Evolutionary conservation across 2,113 vertebrate genomes (phyloP).

Genomic region (Hucho hucho): DNA sequence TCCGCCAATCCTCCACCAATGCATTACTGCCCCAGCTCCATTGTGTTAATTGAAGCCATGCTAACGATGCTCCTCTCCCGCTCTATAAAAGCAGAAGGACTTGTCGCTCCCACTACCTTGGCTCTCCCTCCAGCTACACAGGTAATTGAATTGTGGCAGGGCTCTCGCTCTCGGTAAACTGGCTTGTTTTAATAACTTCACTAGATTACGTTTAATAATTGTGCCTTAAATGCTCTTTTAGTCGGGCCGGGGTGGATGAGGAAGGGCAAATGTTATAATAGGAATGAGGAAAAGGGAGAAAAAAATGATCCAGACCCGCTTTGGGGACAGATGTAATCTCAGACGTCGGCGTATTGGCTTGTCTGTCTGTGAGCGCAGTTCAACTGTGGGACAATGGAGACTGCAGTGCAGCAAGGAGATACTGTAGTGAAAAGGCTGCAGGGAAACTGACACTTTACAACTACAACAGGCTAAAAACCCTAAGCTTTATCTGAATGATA

Average conservation of each 20-base stretch:
- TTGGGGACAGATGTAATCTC: conserved; percentile 70
- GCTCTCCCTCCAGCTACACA: conserved; percentile 75
- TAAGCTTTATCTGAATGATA: background rate
- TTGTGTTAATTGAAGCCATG: conserved; percentile 78
- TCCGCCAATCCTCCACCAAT: conserved; percentile 59
- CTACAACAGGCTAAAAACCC: background rate
- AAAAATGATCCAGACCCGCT: conserved; percentile 50
- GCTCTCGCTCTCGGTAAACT: conserved; percentile 61
- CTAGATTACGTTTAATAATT: conserved; percentile 81
- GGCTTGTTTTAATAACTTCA: conserved; percentile 83
- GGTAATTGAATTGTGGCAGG: conserved; percentile 81
- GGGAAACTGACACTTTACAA: background rate
- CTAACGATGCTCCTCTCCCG: conserved; percentile 63
- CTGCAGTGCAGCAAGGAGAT: conserved; percentile 12
- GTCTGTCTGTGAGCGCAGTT: conserved; percentile 54
- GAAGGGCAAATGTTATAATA: conserved; percentile 76
- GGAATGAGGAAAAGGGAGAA: conserved; percentile 64
- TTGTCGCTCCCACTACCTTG: conserved; percentile 60
- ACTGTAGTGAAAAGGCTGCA: background rate
- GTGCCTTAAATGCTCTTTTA: conserved; percentile 74
- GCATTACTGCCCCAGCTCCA: conserved; percentile 70
- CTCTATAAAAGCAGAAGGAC: conserved; percentile 66
- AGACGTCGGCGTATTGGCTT: conserved; percentile 37
- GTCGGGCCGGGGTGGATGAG: conserved; percentile 68
- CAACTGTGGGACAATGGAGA: conserved; percentile 47